Percentiles rank a stretch among this genome's conserved stretches.
Conservation (phyloP, 2,888 invertebrate species). For the Tiliacea citrago region DNA sequence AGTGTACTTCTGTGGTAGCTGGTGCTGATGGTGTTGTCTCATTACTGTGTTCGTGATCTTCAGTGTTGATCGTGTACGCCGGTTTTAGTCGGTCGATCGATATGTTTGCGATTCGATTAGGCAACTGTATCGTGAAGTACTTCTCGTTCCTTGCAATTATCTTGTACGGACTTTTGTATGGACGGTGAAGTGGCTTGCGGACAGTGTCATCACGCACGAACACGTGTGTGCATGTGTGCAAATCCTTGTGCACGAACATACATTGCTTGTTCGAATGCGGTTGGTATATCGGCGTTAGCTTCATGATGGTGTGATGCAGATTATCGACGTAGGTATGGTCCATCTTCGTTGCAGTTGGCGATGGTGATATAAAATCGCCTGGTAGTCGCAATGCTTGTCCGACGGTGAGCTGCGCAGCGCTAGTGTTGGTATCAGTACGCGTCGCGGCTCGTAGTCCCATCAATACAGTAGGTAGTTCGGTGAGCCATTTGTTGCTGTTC, state of each 20-base stretch:
- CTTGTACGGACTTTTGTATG: no score
- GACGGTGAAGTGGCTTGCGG: no score
- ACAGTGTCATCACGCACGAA: no score
- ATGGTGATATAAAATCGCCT: background rate
- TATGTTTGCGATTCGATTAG: no score
- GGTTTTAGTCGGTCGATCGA: no score
- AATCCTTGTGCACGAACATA: background rate
- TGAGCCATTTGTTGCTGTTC: background rate
- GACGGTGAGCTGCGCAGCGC: background rate
- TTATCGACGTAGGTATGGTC: background rate
- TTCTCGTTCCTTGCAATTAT: no score
- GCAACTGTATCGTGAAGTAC: no score
- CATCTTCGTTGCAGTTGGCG: no score
- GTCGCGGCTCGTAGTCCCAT: background rate
- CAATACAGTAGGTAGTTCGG: background rate
- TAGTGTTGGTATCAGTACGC: background rate
- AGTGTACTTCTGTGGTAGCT: no score
- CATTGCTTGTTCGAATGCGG: background rate
- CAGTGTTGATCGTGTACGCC: background rate
- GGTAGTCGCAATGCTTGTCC: background rate
- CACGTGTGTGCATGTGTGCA: background rate
- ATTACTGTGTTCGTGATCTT: background rate
- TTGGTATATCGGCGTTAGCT: background rate
- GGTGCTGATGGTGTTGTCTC: no score
- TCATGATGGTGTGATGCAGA: background rate